These are phyloP conservation scores for Magallana ariakensis DNA, from an alignment of 1,140 invertebrate species.

Conservation along the genomic window DNA sequence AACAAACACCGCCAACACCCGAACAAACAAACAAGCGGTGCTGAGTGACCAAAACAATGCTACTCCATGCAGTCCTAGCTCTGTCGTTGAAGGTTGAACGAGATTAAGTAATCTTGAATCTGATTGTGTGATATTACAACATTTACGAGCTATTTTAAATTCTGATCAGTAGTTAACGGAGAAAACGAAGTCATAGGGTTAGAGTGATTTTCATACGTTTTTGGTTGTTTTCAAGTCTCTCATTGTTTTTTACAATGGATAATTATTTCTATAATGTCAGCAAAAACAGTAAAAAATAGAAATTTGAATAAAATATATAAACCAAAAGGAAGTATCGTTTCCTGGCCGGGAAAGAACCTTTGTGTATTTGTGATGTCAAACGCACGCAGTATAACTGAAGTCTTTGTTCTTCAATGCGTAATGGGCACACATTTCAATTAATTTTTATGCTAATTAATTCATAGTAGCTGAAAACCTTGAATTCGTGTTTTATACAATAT, in stretches of 20 bases:
- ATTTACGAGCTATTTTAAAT: background rate
- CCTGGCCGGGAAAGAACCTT: background rate
- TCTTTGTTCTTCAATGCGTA: conserved; percentile 13
- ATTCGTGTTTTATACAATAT: background rate
- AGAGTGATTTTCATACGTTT: background rate
- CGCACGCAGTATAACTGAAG: background rate
- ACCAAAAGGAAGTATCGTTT: conserved; percentile 11
- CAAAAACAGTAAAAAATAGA: background rate
- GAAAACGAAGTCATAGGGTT: background rate
- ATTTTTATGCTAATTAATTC: conserved; percentile 24
- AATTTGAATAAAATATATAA: conserved; percentile 14
- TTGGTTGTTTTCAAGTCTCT: background rate
- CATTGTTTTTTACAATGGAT: conserved; percentile 12
- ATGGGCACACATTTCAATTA: background rate
- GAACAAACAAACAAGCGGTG: background rate
- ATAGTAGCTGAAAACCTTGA: background rate
- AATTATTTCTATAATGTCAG: conserved; percentile 19
- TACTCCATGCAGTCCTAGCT: background rate
- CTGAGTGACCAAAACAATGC: background rate
- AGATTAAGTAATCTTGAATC: background rate
- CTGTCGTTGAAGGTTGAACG: background rate
- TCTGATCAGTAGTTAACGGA: background rate
- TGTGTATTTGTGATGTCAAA: conserved; percentile 14
- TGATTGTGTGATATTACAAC: background rate
- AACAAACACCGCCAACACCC: background rate